These are phyloP conservation scores for Agrypnus murinus DNA, from an alignment of 2,888 invertebrate genomes.

Conservation along the genomic window DNA sequence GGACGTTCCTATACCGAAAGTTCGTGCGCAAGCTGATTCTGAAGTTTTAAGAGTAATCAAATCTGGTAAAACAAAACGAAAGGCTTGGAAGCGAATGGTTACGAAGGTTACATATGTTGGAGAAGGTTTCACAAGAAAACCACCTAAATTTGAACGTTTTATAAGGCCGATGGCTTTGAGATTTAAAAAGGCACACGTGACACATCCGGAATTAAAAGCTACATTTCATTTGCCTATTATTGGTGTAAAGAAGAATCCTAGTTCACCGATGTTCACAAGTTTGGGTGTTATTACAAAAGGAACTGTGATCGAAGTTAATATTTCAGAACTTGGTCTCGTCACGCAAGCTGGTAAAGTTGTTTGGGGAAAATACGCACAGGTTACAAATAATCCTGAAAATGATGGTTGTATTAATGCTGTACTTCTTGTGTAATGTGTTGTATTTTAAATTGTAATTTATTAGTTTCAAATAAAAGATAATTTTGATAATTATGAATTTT, in stretches of 20 bases:
- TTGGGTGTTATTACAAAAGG: conserved; percentile 99
- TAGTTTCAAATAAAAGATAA: neutral
- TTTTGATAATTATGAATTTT: neutral
- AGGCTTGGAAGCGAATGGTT: conserved; percentile 99
- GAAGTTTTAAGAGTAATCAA: conserved; percentile 96
- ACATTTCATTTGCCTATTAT: conserved; percentile 98
- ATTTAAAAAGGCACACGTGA: conserved; percentile 98
- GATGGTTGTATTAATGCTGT: conserved; percentile 99
- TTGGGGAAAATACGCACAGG: conserved; percentile 99
- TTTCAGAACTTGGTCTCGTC: conserved; percentile 98
- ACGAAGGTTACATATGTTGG: conserved; percentile 99
- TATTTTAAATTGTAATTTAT: conserved; percentile 42
- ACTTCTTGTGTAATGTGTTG: conserved; percentile 90
- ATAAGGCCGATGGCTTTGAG: conserved; percentile 98
- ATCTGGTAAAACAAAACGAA: conserved; percentile 93
- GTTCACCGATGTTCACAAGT: conserved; percentile 96
- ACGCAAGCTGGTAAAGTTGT: conserved; percentile 99
- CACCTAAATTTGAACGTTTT: conserved; percentile 99
- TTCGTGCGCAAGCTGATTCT: conserved; percentile 95
- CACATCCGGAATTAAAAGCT: conserved; percentile 98
- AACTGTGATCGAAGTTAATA: conserved; percentile 97
- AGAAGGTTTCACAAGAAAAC: conserved; percentile 98
- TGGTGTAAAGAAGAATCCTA: conserved; percentile 99
- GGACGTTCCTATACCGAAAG: conserved; percentile 99
- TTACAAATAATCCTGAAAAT: conserved; percentile 99